Base-by-base conservation (phyloP, 2,113 vertebrate genomes). In the Dicerorhinus sumatrensis region DNA sequence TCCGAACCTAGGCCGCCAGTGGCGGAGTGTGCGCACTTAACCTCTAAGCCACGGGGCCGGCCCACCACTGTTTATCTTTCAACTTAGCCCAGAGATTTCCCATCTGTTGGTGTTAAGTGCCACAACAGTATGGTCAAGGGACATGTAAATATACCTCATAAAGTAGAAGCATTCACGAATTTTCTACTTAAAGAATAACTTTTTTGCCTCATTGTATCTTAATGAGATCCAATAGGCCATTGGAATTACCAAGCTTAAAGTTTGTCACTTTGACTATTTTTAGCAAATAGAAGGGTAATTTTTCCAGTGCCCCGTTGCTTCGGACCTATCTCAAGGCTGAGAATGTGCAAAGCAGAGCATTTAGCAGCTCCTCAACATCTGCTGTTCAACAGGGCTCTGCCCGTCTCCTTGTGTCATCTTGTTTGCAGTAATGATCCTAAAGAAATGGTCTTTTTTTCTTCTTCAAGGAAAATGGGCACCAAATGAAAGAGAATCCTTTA, bases 161-260 rank as follows among this genome's bases (percentile, higher is more conserved):
- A 84, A 84, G 10, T 72, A 69, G 65, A 58, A 65, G 9, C 46
- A 20, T 77, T 82, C 76, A 62, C 3, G 25, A 65, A 29, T 76
- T 90, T 96, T 88, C 75, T 67, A 48, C 63, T 13, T 84, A 67
- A 84, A 88, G 33, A 90, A 88, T 93, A 90, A 70, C 54, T 17
- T 88, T 90, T 42, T 84, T 81, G 58, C 76, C 14, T 95, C 85
- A 56, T 48, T 93, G 9, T 83, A 67, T 82, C 39, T 36, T 87
- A 89, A 76, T 81, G 60, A 82, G 42, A 75, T 81, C 58, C n/a
- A 65, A 10, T 69, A 65, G 42, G 25, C 56, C n/a, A 54, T 83
- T 87, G 31, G 48, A 46, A 73, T 97, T 87, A 79, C 21, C 62
- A 54, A n/a, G 25, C 39, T 94, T 89, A 70, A 97, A 81, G 14